Conservation (phyloP, 2,797 vertebrate genomes). For the Knipowitschia caucasica region DNA sequence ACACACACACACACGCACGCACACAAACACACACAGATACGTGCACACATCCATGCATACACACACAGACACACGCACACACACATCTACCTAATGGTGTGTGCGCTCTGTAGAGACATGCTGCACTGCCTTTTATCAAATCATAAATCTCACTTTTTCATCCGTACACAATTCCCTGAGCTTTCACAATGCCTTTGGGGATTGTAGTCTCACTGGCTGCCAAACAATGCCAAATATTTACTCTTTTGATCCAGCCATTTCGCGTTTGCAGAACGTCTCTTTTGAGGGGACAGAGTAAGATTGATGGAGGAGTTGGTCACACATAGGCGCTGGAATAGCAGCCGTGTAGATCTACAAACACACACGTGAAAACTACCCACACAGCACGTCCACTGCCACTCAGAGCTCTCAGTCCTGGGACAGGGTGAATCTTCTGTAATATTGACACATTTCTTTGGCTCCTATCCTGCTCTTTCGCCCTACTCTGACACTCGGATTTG, state of each 20-base stretch:
- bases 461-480: constrained; percentile 5
- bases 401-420: constrained; percentile 5
- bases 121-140: constrained; percentile 25
- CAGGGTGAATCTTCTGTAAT: constrained; percentile 30
- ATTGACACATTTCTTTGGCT: constrained; percentile 43
- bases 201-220: constrained; percentile 7
- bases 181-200: constrained; percentile 14
- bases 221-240: constrained; percentile 23
- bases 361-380: constrained; percentile 39
- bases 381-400: constrained; percentile 44
- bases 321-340: constrained; percentile 31
- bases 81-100: constrained; percentile 15
- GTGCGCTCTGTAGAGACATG: constrained; percentile 36
- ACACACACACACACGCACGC: constrained; percentile 20
- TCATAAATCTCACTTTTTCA: constrained; percentile 32
- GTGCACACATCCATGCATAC: constrained; percentile 14
- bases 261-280: constrained; percentile 10
- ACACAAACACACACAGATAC: constrained; percentile 30
- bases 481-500: constrained; percentile 39
- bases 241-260: constrained; percentile 25
- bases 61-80: constrained; percentile 17
- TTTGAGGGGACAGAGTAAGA: constrained; percentile 13
- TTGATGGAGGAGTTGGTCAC: constrained; percentile 19
- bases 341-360: constrained; percentile 36
- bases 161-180: constrained; percentile 2